Conservation (phyloP, 2,797 vertebrate species). For the Moxostoma hubbsi region DNA sequence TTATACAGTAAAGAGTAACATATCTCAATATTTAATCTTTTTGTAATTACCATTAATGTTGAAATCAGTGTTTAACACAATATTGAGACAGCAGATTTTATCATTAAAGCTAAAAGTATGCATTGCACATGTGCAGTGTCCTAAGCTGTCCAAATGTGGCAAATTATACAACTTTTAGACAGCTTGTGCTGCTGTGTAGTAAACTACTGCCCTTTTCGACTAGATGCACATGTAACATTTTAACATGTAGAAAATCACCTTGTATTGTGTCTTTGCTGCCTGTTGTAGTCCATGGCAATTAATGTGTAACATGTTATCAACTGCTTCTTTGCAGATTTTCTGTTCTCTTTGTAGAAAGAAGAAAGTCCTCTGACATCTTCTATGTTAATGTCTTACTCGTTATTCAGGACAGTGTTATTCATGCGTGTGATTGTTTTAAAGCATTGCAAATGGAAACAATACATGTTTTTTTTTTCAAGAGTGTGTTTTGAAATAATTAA, state of each 20-base stretch:
- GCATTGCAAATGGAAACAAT: not conserved
- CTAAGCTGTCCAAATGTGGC: not conserved
- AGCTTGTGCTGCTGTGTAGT: not conserved
- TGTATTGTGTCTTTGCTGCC: not conserved
- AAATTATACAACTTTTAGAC: not conserved
- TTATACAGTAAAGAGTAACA: not conserved
- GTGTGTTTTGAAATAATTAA: not conserved
- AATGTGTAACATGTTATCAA: not conserved
- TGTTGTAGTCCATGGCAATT: not conserved
- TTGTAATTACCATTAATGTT: not conserved
- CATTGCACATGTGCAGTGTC: not conserved
- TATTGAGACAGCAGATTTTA: too few relatives aligned
- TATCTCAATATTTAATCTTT: not conserved
- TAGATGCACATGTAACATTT: not conserved
- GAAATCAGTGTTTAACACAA: slow-evolving; percentile 7
- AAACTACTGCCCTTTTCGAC: not conserved
- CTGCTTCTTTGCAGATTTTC: not conserved
- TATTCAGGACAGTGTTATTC: not conserved
- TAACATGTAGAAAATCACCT: not conserved
- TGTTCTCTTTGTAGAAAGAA: not conserved
- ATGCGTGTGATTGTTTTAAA: not conserved
- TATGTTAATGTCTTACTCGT: slow-evolving; percentile 10
- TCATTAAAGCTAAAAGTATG: slow-evolving; percentile 6
- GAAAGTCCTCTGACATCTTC: not conserved
- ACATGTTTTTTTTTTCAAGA: not conserved